Conservation (phyloP, 2,888 invertebrate species). For the Drosophila bunnanda region DNA sequence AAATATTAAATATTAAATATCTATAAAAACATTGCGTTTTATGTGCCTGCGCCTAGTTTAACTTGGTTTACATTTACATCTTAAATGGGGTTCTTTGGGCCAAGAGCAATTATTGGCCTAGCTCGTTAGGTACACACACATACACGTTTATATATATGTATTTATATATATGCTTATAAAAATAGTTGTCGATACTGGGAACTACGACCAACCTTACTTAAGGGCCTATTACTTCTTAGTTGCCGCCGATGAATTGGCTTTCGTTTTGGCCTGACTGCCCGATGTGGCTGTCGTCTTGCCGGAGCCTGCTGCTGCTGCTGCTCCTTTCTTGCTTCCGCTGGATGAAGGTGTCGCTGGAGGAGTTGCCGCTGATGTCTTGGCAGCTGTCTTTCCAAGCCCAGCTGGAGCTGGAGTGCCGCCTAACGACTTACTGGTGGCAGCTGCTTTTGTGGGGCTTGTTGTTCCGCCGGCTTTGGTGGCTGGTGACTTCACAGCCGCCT, state of each 20-base stretch:
- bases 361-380: conserved; percentile 30
- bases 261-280: conserved; percentile 54
- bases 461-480: conserved; percentile 27
- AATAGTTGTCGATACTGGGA: conserved; percentile 62
- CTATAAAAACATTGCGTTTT: conserved; percentile 46
- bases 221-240: conserved; percentile 56
- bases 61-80: conserved; percentile 35
- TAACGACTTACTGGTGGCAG: conserved; percentile 15
- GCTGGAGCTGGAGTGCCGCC: conserved; percentile 1
- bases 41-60: conserved; percentile 24
- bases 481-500: conserved; percentile 39
- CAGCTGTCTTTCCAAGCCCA: conserved; percentile 16
- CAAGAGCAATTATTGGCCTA: conserved; percentile 39
- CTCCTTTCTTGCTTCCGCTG: conserved; percentile 32
- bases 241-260: conserved; percentile 52
- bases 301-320: conserved; percentile 21
- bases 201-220: conserved; percentile 3
- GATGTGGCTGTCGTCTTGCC: conserved; percentile 27
- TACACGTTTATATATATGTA: conserved; percentile 28
- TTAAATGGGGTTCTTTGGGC: conserved; percentile 16
- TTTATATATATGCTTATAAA: conserved; percentile 55
- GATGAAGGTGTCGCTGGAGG: conserved; percentile 16
- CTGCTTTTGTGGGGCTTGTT: conserved; percentile 35
- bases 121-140: conserved; percentile 45
- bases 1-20: conserved; percentile 10